These are phyloP conservation scores for Zeuzera pyrina DNA, from an alignment of 2,888 invertebrate species.

Conservation along the genomic window DNA sequence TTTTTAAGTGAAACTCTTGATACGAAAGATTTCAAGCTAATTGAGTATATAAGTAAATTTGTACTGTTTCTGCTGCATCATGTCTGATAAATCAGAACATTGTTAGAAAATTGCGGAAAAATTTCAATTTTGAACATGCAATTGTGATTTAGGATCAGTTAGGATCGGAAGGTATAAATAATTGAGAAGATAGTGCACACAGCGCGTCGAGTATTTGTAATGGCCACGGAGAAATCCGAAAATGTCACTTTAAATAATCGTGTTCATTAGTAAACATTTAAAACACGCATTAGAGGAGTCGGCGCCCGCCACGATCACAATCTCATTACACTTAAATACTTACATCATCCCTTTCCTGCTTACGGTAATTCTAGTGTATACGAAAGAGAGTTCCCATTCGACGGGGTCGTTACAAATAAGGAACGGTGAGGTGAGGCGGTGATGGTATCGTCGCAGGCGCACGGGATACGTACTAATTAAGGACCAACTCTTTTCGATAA, in stretches of 20 bases:
- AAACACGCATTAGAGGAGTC: constrained; percentile 68
- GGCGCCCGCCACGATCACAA: constrained; percentile 57
- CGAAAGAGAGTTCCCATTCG: constrained; percentile 23
- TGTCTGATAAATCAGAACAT: no score
- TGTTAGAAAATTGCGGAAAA: no score
- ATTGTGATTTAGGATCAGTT: no score
- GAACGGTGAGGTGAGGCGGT: constrained; percentile 52
- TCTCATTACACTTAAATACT: constrained; percentile 37
- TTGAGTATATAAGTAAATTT: no score
- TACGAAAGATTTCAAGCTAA: no score
- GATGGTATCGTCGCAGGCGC: constrained; percentile 53
- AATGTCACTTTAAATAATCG: constrained; percentile 71
- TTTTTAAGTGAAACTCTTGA: no score
- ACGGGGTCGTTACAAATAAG: constrained; percentile 30
- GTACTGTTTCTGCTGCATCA: no score
- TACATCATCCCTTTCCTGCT: constrained; percentile 32
- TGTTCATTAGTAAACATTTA: constrained; percentile 72
- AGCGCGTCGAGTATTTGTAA: constrained; percentile 32
- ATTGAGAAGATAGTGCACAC: constrained; percentile 23
- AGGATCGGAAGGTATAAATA: no score
- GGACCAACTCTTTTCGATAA: constrained; percentile 34
- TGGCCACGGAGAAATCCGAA: constrained; percentile 53
- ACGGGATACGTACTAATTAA: constrained; percentile 65
- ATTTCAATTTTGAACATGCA: no score
- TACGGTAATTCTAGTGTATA: constrained; percentile 12